These are phyloP conservation scores for Serilophus lunatus DNA, from an alignment of 2,113 vertebrate species.

Conservation along the genomic window DNA sequence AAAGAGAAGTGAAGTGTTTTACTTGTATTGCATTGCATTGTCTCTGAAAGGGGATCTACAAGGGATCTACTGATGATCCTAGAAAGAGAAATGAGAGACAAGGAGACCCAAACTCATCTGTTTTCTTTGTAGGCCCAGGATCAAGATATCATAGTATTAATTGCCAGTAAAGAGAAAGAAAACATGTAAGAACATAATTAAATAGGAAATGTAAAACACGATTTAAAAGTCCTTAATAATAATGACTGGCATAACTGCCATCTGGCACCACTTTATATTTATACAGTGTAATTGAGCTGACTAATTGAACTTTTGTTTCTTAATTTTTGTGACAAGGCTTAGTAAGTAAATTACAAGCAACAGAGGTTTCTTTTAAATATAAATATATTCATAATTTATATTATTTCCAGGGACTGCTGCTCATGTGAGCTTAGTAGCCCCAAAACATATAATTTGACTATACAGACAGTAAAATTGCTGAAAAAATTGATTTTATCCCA, in stretches of 20 bases:
- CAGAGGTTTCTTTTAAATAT: background rate
- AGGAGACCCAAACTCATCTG: background rate
- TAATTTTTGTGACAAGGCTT: constrained; percentile 4
- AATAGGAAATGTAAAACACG: constrained; percentile 7
- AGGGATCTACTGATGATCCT: background rate
- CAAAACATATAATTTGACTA: background rate
- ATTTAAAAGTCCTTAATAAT: background rate
- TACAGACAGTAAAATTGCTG: background rate
- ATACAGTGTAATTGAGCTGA: background rate
- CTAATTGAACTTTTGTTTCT: constrained; percentile 41
- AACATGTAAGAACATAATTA: background rate
- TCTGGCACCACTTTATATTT: constrained; percentile 24
- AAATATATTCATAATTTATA: background rate
- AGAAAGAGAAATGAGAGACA: background rate
- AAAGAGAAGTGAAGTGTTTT: background rate
- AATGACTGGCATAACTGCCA: constrained; percentile 24
- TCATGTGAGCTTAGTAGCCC: background rate
- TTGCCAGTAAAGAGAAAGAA: background rate
- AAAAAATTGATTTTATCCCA: background rate
- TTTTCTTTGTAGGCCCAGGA: background rate
- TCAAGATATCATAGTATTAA: background rate
- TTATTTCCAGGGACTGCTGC: constrained; percentile 25
- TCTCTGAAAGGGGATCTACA: background rate
- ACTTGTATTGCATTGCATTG: background rate
- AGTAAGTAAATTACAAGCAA: constrained; percentile 4